Evolutionary conservation across 2,113 vertebrate genomes (phyloP), one percentile per base, ranked within the genome.

Genomic region (Felis catus): DNA sequence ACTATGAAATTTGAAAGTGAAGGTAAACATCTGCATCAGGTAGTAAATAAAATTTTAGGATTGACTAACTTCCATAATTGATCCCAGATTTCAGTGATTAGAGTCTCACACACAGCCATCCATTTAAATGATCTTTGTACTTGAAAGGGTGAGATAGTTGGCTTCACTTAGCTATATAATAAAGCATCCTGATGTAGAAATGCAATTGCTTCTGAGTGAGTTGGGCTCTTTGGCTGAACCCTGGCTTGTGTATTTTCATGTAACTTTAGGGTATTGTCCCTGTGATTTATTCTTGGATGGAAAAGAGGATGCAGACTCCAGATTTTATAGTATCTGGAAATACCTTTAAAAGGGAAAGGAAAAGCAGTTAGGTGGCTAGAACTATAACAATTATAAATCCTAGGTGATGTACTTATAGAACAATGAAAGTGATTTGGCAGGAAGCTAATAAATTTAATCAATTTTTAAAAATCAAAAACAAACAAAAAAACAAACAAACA

Each of bases 21-120:
- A 97, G 33, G 87, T 65, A 95, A 94, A 90, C 89, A 94, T 79
- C 73, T 80, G n/a, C 91, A 58, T 96, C 36, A 27, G 39, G 58
- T 70, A 96, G 86, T 80, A 94, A 96, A 89, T 90, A 96, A 80
- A 97, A 89, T 92, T 89, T 93, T 55, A 97, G 89, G 86, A 95
- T 23, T 76, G 91, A 92, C 58, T 93, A 80, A 92, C 68, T 97
- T 94, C 33, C 58, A 39, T 86, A 96, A 84, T 4, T 83, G 89
- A 95, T 89, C 55, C 58, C 16, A 87, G 82, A 83, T 63, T 96
- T 92, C 2, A 13, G 31, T 36, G 89, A 96, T 96, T 78, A 96
- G 29, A 87, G 79, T 65, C 73, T 63, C n/a, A 51, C 48, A 45
- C 3, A 55, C 11, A 86, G 45, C 12, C 71, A 82, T 83, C 79